Evolutionary conservation across 2,888 invertebrate genomes (phyloP).

Genomic region (Scaptomyza cyrtandrae): DNA sequence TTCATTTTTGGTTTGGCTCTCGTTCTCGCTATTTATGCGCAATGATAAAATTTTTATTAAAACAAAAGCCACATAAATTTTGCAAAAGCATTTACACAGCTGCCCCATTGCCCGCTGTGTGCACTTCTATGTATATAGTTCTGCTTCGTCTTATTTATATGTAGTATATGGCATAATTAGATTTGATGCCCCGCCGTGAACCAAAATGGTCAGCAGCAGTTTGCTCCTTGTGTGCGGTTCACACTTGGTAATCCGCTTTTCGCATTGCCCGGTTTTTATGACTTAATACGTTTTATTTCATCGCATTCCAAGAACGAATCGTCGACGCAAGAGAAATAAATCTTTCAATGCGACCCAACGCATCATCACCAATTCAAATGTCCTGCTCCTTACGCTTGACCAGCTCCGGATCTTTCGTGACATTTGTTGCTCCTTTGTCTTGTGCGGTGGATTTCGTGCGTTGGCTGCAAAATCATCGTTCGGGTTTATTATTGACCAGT

Average conservation of each 20-base stretch:
- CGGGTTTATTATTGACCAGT: constrained; percentile 77
- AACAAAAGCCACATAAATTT: constrained; percentile 79
- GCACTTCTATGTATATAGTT: constrained; percentile 42
- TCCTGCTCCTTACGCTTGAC: constrained; percentile 71
- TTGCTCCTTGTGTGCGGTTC: constrained; percentile 43
- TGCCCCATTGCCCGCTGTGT: constrained; percentile 48
- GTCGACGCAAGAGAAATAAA: constrained; percentile 58
- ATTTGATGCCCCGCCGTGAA: constrained; percentile 69
- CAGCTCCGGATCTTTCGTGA: constrained; percentile 66
- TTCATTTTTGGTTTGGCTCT: constrained; percentile 31
- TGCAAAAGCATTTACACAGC: constrained; percentile 47
- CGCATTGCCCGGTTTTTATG: constrained; percentile 64
- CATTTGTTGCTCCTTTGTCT: constrained; percentile 75
- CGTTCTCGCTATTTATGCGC: constrained; percentile 62
- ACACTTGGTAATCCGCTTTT: constrained; percentile 79
- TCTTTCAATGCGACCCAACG: constrained; percentile 62
- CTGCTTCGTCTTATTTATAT: constrained; percentile 1
- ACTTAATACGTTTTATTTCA: constrained; percentile 81
- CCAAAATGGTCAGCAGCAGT: constrained; percentile 40
- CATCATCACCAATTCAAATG: constrained; percentile 78
- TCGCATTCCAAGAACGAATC: constrained; percentile 51
- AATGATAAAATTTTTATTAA: constrained; percentile 80
- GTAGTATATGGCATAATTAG: constrained; percentile 74
- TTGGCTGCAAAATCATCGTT: constrained; percentile 24
- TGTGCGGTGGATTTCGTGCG: constrained; percentile 20